Evolutionary conservation across 2,797 vertebrate genomes (phyloP), one percentile per base, ranked within the genome.

Genomic region (Euthynnus affinis): DNA sequence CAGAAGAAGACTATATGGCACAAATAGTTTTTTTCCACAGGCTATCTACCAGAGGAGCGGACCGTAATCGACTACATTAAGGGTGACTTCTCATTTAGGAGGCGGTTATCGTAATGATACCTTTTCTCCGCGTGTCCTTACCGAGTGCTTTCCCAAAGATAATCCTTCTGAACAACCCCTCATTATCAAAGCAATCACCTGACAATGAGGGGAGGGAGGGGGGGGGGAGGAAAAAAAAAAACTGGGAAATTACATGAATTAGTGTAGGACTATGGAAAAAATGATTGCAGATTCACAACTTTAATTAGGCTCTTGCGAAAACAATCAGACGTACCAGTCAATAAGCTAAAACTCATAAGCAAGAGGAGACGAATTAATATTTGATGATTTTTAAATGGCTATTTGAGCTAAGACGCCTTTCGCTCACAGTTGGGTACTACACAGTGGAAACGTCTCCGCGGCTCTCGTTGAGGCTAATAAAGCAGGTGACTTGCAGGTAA

Each of bases 241-340:
- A 80, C 65, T 81, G 69, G 74, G 91, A 85, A 85, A 91, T 86
- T 51, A 84, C 10, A 18, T 70, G 74, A 92, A 91, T 91, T 86
- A 90, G 87, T 69, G 78, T 23, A 84, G 66, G 87, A 85, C 88
- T 90, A 87, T 86, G 75, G 87, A 88, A 89, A 89, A 88, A 92
- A 89, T 83, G 65, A 89, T 70, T 85, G 86, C 77, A 13, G 81
- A 86, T 89, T 88, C 82, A 83, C 80, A 74, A 77, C 78, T 78
- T 83, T 84, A 92, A 93, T 93, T 91, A 88, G 88, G 75, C 86
- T 88, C 81, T 85, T 67, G 71, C 88, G n/a, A 81, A 93, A 92
- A 94, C 88, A 92, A 93, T 93, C 86, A 88, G 81, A 88, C 80
- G 80, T 66, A 82, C 76, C 71, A 84, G 83, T 90, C 88, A 91